Base-by-base conservation (phyloP, 2,797 vertebrate species). In the Hapalemur alaotrensis region DNA sequence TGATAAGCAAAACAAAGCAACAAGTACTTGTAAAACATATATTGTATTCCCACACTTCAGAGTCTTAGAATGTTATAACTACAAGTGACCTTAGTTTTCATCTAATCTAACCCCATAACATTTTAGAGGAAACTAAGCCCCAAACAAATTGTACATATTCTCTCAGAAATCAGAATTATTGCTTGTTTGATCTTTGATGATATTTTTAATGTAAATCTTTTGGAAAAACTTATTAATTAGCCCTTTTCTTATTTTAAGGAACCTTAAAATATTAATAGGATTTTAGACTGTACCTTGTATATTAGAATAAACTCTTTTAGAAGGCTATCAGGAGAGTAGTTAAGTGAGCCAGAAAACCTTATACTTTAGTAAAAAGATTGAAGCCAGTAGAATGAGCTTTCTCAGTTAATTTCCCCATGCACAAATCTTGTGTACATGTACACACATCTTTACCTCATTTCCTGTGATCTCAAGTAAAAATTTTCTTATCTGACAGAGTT, bases 231-330 rank as follows among this genome's bases (percentile, higher is more conserved):
- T 63, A 96, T 76, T 63, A 94, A 93, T 25, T 13, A 94, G 25
- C 20, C 23, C 13, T 91, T 22, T 91, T 72, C 38, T 91, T 92
- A 89, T 76, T 88, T 95, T 95, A 94, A 75, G 46, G n/a, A 57
- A 59, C 14, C 2, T n/a, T 87, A 35, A 92, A 57, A 57, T 57
- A 57, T 54, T 57, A 82, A 80, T 89, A 83, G 32, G n/a, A 82
- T 57, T 91, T 96, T 94, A 91, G 69, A 86, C 57, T 90, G 90
- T 59, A 79, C 11, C 41, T 86, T 95, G 82, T 84, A 75, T 92
- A 28, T 82, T 95, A n/a, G 30, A 52, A 8, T 82, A 72, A 65
- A 30, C 9, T 79, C 4, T 94, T 70, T 96, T 90, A 88, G 63
- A 95, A 85, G 38, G 41, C 48, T 70, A 17, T 69, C 41, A 63